These are phyloP conservation scores for Cryptosula pallasiana DNA, from an alignment of 2,888 invertebrate species.

Conservation along the genomic window DNA sequence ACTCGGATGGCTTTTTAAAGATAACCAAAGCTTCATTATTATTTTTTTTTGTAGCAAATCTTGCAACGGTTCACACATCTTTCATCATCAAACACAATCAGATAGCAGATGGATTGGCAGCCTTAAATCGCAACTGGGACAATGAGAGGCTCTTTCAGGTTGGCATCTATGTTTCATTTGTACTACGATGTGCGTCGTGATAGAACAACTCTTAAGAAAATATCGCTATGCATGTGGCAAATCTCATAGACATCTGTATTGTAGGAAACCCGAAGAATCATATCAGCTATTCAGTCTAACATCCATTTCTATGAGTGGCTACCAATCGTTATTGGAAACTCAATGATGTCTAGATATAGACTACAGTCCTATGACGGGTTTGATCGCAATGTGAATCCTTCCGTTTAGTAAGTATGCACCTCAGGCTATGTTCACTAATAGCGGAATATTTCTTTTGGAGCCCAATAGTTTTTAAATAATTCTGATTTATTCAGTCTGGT, in stretches of 20 bases:
- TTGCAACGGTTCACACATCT: neutral
- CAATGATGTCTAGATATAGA: neutral
- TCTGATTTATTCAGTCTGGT: too few relatives aligned
- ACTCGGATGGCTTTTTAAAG: too few relatives aligned
- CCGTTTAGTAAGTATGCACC: neutral
- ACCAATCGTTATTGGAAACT: neutral
- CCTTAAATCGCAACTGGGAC: neutral
- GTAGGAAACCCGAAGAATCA: neutral
- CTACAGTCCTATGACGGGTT: neutral
- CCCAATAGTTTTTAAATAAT: too few relatives aligned
- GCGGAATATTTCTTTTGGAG: too few relatives aligned
- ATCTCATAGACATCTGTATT: too few relatives aligned
- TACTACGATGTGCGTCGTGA: too few relatives aligned
- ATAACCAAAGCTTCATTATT: too few relatives aligned
- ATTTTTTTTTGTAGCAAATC: conserved; percentile 7
- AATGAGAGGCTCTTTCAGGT: conserved; percentile 8
- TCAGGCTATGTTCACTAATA: too few relatives aligned
- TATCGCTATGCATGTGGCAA: too few relatives aligned
- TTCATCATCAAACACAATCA: conserved; percentile 4
- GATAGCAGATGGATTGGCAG: neutral
- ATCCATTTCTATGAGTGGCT: conserved; percentile 15
- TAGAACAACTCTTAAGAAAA: too few relatives aligned
- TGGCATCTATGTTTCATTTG: too few relatives aligned
- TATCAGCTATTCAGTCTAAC: neutral
- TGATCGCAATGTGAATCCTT: neutral